A percentile compares a stretch with the other conserved stretches of the same genome.
Conservation (phyloP, 2,888 invertebrate genomes). For the Amphimallon solstitiale region DNA sequence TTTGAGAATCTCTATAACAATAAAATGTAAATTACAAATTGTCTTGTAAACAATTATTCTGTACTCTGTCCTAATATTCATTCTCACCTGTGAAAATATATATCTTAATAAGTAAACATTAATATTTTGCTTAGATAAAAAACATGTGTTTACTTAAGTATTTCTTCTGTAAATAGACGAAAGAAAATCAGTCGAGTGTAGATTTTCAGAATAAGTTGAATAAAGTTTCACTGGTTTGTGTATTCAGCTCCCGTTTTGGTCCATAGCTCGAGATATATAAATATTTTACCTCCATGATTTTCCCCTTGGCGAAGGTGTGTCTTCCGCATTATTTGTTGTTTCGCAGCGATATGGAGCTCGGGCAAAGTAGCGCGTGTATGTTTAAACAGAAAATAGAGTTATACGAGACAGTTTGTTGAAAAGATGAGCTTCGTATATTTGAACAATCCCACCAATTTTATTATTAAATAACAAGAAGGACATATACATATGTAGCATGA, state of each 20-base stretch:
- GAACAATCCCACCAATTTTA: conserved; percentile 30
- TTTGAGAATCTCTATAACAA: too few species aligned
- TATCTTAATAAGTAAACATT: conserved; percentile 20
- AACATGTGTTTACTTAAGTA: conserved; percentile 8
- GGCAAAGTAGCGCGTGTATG: conserved; percentile 4
- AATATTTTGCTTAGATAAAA: conserved; percentile 5
- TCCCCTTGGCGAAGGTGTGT: conserved; percentile 49
- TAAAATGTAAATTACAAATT: too few species aligned
- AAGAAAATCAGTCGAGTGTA: conserved; percentile 31
- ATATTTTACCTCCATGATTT: conserved; percentile 55
- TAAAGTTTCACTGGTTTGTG: conserved; percentile 49
- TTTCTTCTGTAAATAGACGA: conserved; percentile 5
- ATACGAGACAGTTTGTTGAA: conserved; percentile 31
- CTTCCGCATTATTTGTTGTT: conserved; percentile 30
- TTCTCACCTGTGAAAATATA: neutral
- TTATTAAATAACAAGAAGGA: conserved; percentile 21
- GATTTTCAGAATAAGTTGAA: conserved; percentile 43
- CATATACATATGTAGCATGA: neutral
- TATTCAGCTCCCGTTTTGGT: conserved; percentile 51
- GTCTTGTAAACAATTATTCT: too few species aligned
- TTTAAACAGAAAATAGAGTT: conserved; percentile 36
- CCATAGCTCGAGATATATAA: conserved; percentile 49
- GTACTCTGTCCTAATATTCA: too few species aligned
- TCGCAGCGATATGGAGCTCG: neutral
- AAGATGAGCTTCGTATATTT: conserved; percentile 29